A percentile compares a stretch with the other conserved stretches of the same genome.
Evolutionary conservation across 1,140 invertebrate genomes (phyloP).

Genomic region (Nilaparvata lugens): DNA sequence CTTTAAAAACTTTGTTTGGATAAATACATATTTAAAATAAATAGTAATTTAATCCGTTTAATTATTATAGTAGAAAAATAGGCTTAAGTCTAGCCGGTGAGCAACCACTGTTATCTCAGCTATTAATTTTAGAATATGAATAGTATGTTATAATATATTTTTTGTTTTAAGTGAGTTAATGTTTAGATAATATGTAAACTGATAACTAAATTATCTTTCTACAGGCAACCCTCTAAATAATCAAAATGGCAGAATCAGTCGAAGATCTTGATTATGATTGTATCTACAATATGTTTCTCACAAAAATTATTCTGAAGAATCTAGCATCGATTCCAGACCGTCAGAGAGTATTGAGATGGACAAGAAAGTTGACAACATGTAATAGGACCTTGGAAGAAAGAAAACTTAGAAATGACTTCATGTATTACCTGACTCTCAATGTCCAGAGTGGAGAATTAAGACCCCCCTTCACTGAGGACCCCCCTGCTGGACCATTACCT

Average conservation of each 20-base stretch:
- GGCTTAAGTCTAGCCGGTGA: too few species aligned
- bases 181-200: too few species aligned
- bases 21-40: too few species aligned
- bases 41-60: too few species aligned
- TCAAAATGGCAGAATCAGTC: constrained; percentile 23
- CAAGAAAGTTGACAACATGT: constrained; percentile 36
- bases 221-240: too few species aligned
- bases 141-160: too few species aligned
- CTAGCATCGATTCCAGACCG: constrained; percentile 23
- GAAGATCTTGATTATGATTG: constrained; percentile 30
- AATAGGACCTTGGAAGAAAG: constrained; percentile 37
- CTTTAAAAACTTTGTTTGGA: too few species aligned
- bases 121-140: too few species aligned
- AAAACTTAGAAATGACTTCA: constrained; percentile 41
- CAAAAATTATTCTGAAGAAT: constrained; percentile 19
- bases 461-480: constrained; percentile 37
- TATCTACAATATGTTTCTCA: constrained; percentile 29
- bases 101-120: too few species aligned
- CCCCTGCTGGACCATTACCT: constrained; percentile 32
- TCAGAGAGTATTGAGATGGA: constrained; percentile 36
- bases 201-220: too few species aligned
- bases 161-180: too few species aligned
- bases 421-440: constrained; percentile 40
- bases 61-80: too few species aligned
- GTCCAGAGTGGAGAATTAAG: constrained; percentile 35